Base-by-base conservation (phyloP, 2,888 invertebrate genomes). In the Eutolmus rufibarbis region DNA sequence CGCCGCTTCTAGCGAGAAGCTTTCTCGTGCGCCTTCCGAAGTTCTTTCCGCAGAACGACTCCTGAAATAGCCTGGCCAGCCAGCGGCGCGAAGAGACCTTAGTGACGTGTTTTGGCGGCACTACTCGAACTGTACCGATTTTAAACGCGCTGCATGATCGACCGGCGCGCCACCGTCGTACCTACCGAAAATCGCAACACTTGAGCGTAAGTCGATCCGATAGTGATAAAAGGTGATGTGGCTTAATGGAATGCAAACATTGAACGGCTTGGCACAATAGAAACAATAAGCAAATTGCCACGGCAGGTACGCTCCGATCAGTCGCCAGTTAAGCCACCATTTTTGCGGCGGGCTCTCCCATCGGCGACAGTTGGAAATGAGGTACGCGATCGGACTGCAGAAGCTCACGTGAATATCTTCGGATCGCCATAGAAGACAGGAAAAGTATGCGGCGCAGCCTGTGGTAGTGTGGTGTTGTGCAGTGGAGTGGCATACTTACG, bases 161-260 rank as follows among this genome's bases (percentile, higher is more conserved):
- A 7, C 34, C 56, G 81, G 43, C n/a, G 56, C 82, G 37, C 82
- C 82, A 82, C 37, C 66, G 31, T 5, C 66, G 19, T 66, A 56
- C 82, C n/a, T 37, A 9, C 28, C 19, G 57, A 23, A 81, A 56
- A 66, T 28, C 82, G 23, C 46, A 82, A 57, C 37, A 66, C 57
- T 82, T 37, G 16, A 12, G 34, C 51, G 82, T 56, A 57, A 66
- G 57, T 82, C 82, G 82, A 82, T 82, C 23, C 66, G 57, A 66
- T 7, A 5, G 57, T 82, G 82, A 82, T 82, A 57, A 82, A 74
- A 85, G 74, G 85, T 85, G 85, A 85, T 85, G 85, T 85, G 74
- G 85, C 74, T 85, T 85, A 74, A 85, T 85, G 85, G 85, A 85
- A 85, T 85, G 85, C 85, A 74, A 85, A 85, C 74, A 74, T 34